A percentile compares a stretch with the other conserved stretches of the same genome.
These are phyloP conservation scores for Ibycter americanus DNA, from an alignment of 2,797 vertebrate genomes.

Conservation along the genomic window DNA sequence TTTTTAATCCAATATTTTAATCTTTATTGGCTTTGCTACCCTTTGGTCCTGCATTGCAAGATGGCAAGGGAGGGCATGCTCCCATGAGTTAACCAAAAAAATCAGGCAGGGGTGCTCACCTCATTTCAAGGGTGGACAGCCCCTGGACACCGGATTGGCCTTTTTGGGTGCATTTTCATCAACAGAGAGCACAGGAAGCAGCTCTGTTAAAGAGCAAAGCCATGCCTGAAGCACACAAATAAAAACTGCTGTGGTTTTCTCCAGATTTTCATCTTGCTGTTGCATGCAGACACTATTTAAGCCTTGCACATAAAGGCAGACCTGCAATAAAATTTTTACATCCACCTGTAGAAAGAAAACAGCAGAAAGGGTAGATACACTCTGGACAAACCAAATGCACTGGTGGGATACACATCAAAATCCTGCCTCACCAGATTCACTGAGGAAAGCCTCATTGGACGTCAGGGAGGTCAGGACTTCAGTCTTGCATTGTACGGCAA, in stretches of 20 bases:
- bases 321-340: not conserved
- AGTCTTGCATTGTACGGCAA: not conserved
- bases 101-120: too few relatives aligned
- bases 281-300: not conserved
- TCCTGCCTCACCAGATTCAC: not conserved
- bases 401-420: not conserved
- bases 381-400: not conserved
- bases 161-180: not conserved
- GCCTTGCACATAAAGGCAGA: not conserved
- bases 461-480: not conserved
- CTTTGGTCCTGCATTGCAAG: not conserved
- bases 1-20: not conserved
- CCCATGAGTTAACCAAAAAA: not conserved
- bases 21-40: not conserved
- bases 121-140: not conserved
- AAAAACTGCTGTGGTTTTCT: not conserved
- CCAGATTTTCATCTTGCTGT: not conserved
- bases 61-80: not conserved
- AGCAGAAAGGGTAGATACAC: not conserved
- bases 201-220: not conserved
- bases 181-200: not conserved
- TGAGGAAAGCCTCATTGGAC: not conserved
- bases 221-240: not conserved
- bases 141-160: not conserved
- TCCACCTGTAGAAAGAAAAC: not conserved